phyloP scores from a whole-genome alignment of 2,113 vertebrate species.

The Rhombomys opimus region DNA sequence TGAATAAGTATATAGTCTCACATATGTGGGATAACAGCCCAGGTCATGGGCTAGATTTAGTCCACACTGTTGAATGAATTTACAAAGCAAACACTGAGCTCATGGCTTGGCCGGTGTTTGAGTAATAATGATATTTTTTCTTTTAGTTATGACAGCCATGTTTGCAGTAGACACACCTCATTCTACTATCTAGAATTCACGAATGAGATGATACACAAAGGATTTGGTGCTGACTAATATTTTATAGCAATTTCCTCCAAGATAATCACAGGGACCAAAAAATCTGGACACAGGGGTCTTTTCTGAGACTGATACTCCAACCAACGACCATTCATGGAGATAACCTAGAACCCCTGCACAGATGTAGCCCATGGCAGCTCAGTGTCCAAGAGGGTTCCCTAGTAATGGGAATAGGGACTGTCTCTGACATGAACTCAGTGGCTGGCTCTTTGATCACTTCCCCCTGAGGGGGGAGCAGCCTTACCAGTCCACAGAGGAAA shows the following conservation, averaged over 20 bases:
- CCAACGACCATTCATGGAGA: too few species aligned
- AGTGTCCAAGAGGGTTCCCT: too few species aligned
- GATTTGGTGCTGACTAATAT: not conserved
- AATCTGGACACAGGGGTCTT: too few species aligned
- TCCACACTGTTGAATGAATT: not conserved
- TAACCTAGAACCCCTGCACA: too few species aligned
- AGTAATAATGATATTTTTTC: not conserved
- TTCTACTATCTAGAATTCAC: not conserved
- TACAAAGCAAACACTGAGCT: not conserved
- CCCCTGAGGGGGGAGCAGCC: too few species aligned
- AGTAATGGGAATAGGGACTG: too few species aligned
- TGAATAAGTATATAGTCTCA: not conserved
- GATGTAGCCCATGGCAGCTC: too few species aligned
- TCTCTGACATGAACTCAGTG: too few species aligned
- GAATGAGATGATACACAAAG: not conserved
- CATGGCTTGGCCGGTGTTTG: not conserved
- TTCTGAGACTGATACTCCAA: too few species aligned
- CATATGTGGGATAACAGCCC: not conserved
- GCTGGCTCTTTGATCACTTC: too few species aligned
- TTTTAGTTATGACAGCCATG: not conserved
- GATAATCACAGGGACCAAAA: not conserved
- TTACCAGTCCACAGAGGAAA: too few species aligned
- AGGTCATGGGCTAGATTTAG: not conserved
- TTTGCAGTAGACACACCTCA: not conserved
- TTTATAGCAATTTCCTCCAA: not conserved